A percentile compares a stretch with the other conserved stretches of the same genome.
phyloP scores from a whole-genome alignment of 2,113 vertebrate genomes.

The Eretmochelys imbricata region DNA sequence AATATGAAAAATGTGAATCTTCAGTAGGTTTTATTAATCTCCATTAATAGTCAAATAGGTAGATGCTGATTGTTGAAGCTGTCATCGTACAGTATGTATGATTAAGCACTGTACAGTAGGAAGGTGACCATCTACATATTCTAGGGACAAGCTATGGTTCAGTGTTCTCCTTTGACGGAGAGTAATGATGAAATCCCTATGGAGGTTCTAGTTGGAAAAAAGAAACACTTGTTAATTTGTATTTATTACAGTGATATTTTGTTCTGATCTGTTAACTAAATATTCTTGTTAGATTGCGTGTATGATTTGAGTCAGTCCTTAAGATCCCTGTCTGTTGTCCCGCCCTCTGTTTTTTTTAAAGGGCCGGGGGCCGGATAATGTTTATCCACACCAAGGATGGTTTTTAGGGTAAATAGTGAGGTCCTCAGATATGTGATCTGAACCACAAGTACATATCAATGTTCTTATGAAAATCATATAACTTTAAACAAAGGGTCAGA shows the following conservation, averaged over 20 bases:
- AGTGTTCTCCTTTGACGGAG: background rate
- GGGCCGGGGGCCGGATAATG: rapidly evolving
- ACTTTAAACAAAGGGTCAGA: background rate
- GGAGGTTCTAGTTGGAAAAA: background rate
- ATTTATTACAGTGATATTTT: background rate
- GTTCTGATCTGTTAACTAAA: background rate
- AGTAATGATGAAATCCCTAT: background rate
- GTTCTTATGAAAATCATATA: background rate
- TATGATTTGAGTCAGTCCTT: background rate
- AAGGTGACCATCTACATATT: background rate
- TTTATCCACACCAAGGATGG: rapidly evolving
- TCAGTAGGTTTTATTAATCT: background rate
- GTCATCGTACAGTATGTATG: background rate
- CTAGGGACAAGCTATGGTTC: background rate
- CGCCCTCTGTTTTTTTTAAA: too few species aligned
- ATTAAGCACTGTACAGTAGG: background rate
- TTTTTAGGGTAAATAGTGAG: background rate
- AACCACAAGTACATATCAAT: background rate
- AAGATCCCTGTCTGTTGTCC: background rate
- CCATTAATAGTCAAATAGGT: background rate
- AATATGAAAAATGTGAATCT: background rate
- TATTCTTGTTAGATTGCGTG: background rate
- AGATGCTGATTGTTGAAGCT: background rate
- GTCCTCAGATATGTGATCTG: background rate
- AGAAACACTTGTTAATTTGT: background rate